phyloP scores from a whole-genome alignment of 2,113 vertebrate genomes.

The Gymnobelideus leadbeateri region DNA sequence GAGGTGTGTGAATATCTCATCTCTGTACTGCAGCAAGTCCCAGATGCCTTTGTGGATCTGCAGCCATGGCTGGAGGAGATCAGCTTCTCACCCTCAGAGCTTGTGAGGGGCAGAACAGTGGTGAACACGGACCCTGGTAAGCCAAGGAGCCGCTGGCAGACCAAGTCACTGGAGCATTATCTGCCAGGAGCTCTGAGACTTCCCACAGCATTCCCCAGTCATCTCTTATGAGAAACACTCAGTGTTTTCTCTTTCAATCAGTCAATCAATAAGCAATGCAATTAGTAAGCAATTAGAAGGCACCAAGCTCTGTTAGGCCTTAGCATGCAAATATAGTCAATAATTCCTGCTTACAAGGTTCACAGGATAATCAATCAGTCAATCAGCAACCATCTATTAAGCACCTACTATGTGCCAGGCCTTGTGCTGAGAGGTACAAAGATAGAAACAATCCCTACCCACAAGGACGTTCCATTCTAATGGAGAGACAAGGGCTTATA shows the following conservation, averaged over 20 bases:
- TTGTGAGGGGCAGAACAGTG: conserved; percentile 84
- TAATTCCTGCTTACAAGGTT: not conserved
- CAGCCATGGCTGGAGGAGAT: conserved; percentile 92
- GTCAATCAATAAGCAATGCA: not conserved
- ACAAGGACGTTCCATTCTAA: not conserved
- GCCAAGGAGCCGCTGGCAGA: not conserved
- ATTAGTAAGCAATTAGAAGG: not conserved
- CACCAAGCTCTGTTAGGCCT: not conserved
- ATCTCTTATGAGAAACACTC: not conserved
- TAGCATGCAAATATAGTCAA: too few species aligned
- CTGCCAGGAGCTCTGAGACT: not conserved
- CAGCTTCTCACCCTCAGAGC: conserved; percentile 85
- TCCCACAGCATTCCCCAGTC: not conserved
- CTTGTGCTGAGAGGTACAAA: not conserved
- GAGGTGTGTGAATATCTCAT: conserved; percentile 92
- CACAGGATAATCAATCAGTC: not conserved
- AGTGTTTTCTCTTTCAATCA: not conserved
- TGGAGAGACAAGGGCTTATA: not conserved
- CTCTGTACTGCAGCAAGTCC: conserved; percentile 88
- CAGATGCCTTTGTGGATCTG: conserved; percentile 93
- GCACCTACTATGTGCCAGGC: not conserved
- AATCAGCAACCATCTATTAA: not conserved
- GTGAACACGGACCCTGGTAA: conserved; percentile 95
- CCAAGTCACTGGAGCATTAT: not conserved
- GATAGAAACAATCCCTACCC: not conserved